A percentile compares a stretch with the other conserved stretches of the same genome.
Conservation (phyloP, 2,113 vertebrate species). For the Sinocyclocheilus anophthalmus region DNA sequence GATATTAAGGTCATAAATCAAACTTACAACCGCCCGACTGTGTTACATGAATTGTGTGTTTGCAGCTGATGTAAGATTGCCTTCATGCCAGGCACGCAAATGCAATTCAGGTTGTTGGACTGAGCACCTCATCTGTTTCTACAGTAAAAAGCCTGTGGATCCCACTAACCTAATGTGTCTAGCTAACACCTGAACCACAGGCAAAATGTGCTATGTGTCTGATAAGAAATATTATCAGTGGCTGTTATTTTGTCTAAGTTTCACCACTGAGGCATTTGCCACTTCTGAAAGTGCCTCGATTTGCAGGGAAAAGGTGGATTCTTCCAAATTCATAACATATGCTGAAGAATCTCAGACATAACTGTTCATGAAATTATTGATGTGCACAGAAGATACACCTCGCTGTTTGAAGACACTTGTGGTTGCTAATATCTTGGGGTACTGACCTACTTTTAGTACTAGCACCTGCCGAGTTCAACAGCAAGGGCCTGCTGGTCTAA, state of each 20-base stretch:
- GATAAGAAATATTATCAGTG: not conserved
- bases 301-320: not conserved
- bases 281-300: not conserved
- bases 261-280: not conserved
- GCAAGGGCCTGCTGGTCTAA: not conserved
- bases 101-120: not conserved
- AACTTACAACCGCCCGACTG: not conserved
- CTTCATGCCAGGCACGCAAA: not conserved
- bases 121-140: not conserved
- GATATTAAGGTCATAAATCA: not conserved
- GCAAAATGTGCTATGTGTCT: not conserved
- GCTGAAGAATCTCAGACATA: not conserved
- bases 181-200: not conserved
- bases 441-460: slow-evolving; percentile 43
- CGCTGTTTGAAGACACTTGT: not conserved
- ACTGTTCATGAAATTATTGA: not conserved
- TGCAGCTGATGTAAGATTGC: not conserved
- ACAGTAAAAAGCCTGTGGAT: not conserved
- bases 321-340: not conserved
- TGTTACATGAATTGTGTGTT: not conserved
- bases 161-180: not conserved
- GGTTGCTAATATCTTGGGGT: slow-evolving; percentile 45
- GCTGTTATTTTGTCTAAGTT: not conserved
- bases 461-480: slow-evolving; percentile 32
- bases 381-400: not conserved